Evolutionary conservation across 2,113 vertebrate species (phyloP).

Genomic region (Mustela lutreola): DNA sequence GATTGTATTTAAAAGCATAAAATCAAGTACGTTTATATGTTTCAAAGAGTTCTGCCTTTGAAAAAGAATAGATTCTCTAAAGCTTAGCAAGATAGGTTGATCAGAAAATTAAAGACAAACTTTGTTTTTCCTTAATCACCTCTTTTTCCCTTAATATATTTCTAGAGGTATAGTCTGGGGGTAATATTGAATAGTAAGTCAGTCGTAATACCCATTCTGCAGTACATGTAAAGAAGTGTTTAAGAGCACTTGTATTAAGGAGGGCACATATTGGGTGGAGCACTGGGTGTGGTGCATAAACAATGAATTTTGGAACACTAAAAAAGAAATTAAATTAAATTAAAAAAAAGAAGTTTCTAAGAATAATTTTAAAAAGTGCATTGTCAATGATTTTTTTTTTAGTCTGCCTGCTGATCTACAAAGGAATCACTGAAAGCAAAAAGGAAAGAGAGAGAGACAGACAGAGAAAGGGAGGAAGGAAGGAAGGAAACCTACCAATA

Average conservation of each 20-base stretch:
- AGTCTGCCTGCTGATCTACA: neutral
- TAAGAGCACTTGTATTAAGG: neutral
- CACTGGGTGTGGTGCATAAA: no score
- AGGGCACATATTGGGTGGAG: no score
- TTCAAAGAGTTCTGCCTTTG: neutral
- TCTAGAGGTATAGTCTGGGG: neutral
- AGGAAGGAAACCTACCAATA: neutral
- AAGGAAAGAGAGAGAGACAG: neutral
- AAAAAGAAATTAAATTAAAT: no score
- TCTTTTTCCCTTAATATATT: neutral
- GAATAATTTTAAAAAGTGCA: neutral
- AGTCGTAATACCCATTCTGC: neutral
- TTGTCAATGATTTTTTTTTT: neutral
- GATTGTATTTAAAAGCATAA: constrained; percentile 11
- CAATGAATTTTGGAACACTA: no score
- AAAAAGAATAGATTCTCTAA: neutral
- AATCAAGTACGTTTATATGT: constrained; percentile 15
- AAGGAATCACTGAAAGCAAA: neutral
- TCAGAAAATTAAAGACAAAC: neutral
- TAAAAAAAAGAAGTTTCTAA: neutral
- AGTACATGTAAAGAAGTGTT: neutral
- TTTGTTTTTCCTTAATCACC: neutral
- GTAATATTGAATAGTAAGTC: neutral
- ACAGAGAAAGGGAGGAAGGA: neutral
- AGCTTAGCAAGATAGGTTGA: neutral